Evolutionary conservation across 2,797 vertebrate species (phyloP).

Genomic region (Labroides dimidiatus): DNA sequence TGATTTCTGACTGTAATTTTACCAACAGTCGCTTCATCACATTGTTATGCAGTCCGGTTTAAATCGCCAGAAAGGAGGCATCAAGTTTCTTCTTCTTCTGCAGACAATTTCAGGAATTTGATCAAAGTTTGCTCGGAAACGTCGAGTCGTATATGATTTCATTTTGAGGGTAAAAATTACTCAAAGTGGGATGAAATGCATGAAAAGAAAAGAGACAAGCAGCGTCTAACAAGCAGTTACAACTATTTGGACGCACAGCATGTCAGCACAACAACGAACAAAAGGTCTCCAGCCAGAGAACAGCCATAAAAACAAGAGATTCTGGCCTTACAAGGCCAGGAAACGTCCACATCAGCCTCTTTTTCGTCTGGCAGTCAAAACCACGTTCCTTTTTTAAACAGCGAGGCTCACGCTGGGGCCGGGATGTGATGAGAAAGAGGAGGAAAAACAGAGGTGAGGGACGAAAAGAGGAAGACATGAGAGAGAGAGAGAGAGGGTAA

Average conservation of each 20-base stretch:
- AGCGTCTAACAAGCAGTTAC: constrained; percentile 8
- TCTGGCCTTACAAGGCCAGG: constrained; percentile 66
- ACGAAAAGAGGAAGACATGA: not conserved
- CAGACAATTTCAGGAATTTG: no score
- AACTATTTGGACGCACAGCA: constrained; percentile 21
- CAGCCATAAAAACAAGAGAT: constrained; percentile 32
- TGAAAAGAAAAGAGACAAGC: not conserved
- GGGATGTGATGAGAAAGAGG: constrained; percentile 43
- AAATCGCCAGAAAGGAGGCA: not conserved
- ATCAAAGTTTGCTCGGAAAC: not conserved
- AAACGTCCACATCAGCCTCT: constrained; percentile 24
- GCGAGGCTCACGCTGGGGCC: constrained; percentile 34
- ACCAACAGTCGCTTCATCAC: constrained; percentile 23
- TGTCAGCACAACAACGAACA: constrained; percentile 43
- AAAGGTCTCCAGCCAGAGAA: constrained; percentile 39
- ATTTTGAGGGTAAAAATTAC: not conserved
- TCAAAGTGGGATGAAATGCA: not conserved
- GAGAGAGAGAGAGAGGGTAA: constrained; percentile 17
- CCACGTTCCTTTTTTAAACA: constrained; percentile 53
- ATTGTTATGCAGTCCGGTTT: constrained; percentile 15
- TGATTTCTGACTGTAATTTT: constrained; percentile 54
- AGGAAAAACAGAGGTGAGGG: constrained; percentile 7
- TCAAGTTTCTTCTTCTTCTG: not conserved
- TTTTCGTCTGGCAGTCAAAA: constrained; percentile 50
- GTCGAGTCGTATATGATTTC: no score